A percentile compares a stretch with the other conserved stretches of the same genome.
Conservation (phyloP, 1,140 invertebrate species). For the Procambarus virginalis region DNA sequence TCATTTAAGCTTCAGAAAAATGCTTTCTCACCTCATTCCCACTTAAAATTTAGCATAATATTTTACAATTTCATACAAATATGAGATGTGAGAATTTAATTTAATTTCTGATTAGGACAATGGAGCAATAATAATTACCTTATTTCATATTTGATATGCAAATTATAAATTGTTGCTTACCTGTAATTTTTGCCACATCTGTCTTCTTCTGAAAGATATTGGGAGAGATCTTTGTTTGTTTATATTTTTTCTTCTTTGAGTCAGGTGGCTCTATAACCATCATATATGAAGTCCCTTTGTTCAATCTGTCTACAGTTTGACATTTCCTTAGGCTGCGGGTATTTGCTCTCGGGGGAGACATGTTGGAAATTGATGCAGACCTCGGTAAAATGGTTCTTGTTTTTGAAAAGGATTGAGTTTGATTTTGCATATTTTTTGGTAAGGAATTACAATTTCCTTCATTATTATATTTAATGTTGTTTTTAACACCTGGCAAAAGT, state of each 20-base stretch:
- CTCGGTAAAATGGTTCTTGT: background rate
- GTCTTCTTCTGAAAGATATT: slow-evolving; percentile 6
- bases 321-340: background rate
- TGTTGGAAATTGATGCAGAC: background rate
- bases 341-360: background rate
- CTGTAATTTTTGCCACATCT: slow-evolving; percentile 3
- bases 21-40: no score
- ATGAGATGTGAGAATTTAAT: no score
- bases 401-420: background rate
- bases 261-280: background rate
- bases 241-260: slow-evolving; percentile 12
- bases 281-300: background rate
- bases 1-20: no score
- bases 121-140: no score
- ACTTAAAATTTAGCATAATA: no score
- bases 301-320: background rate
- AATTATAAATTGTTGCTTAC: background rate
- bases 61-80: no score
- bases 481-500: slow-evolving; percentile 11
- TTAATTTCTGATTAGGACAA: no score
- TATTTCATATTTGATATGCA: no score
- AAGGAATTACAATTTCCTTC: background rate
- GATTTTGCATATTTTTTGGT: no score
- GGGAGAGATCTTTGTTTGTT: slow-evolving; percentile 25
- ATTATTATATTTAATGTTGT: background rate